Evolutionary conservation across 2,888 invertebrate genomes (phyloP).

Genomic region (Morpho deidamia): DNA sequence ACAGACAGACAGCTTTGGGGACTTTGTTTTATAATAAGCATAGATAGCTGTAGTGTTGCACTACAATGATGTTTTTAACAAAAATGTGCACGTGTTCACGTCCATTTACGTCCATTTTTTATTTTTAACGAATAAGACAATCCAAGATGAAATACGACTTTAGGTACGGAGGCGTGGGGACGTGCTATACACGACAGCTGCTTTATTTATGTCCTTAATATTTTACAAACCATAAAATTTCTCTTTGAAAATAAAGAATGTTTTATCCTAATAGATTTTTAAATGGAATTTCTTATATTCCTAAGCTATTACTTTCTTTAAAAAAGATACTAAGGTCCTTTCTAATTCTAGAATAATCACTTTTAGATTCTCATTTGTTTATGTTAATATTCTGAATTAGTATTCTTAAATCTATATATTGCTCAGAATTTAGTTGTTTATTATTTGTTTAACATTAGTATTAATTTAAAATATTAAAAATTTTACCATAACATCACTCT

Average conservation of each 20-base stretch:
- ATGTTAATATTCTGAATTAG: too few relatives aligned
- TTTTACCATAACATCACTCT: too few relatives aligned
- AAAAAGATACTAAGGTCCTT: neutral
- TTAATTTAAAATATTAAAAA: too few relatives aligned
- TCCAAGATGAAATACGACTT: slow-evolving; percentile 68
- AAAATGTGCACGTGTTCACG: slow-evolving; percentile 48
- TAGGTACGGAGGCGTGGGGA: slow-evolving; percentile 54
- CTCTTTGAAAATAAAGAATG: slow-evolving; percentile 65
- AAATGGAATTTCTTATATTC: slow-evolving; percentile 16
- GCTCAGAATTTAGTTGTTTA: too few relatives aligned
- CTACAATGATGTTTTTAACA: neutral
- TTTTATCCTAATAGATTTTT: slow-evolving; percentile 69
- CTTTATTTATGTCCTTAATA: slow-evolving; percentile 74
- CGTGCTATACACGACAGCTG: slow-evolving; percentile 71
- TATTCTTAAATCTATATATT: too few relatives aligned
- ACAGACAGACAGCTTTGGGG: too few relatives aligned
- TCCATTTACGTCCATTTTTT: slow-evolving; percentile 59
- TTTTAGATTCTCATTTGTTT: too few relatives aligned
- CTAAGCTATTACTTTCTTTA: neutral
- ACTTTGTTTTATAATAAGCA: too few relatives aligned
- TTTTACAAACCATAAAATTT: slow-evolving; percentile 77
- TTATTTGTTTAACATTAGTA: too few relatives aligned
- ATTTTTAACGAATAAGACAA: slow-evolving; percentile 61
- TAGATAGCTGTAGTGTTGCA: neutral
- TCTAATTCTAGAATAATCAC: neutral